A percentile compares a stretch with the other conserved stretches of the same genome.
phyloP scores from a whole-genome alignment of 2,797 vertebrate species.

The Lophius americanus region DNA sequence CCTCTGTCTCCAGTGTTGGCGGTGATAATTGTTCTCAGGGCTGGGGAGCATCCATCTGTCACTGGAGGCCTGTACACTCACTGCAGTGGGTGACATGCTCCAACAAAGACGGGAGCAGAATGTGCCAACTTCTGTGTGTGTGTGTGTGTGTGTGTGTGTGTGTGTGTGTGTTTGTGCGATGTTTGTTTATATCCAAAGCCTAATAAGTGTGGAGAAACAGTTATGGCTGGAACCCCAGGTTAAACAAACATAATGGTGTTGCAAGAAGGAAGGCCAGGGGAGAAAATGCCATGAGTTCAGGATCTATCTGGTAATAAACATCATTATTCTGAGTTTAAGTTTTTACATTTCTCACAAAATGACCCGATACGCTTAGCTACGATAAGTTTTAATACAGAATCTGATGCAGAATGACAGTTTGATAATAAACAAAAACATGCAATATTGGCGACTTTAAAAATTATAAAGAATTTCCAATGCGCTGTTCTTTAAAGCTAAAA shows the following conservation, averaged over 20 bases:
- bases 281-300: conserved; percentile 2
- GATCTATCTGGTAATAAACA: neutral
- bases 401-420: too few relatives aligned
- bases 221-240: conserved; percentile 8
- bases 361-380: too few relatives aligned
- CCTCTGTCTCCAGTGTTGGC: conserved; percentile 22
- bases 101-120: conserved; percentile 25
- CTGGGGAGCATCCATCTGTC: conserved; percentile 47
- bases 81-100: conserved; percentile 47
- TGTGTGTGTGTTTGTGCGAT: conserved; percentile 21
- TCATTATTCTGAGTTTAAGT: neutral
- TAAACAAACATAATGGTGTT: conserved; percentile 9
- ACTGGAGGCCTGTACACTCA: conserved; percentile 34
- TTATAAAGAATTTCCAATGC: too few relatives aligned
- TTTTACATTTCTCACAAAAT: too few relatives aligned
- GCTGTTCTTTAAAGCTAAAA: too few relatives aligned
- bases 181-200: conserved; percentile 18
- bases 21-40: conserved; percentile 54
- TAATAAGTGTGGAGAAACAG: conserved; percentile 29
- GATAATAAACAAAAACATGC: too few relatives aligned
- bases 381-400: too few relatives aligned
- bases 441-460: too few relatives aligned
- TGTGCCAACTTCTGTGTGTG: conserved; percentile 40
- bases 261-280: neutral
- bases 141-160: conserved; percentile 27